Evolutionary conservation across 1,140 invertebrate species (phyloP).

Genomic region (Copidosoma floridanum): DNA sequence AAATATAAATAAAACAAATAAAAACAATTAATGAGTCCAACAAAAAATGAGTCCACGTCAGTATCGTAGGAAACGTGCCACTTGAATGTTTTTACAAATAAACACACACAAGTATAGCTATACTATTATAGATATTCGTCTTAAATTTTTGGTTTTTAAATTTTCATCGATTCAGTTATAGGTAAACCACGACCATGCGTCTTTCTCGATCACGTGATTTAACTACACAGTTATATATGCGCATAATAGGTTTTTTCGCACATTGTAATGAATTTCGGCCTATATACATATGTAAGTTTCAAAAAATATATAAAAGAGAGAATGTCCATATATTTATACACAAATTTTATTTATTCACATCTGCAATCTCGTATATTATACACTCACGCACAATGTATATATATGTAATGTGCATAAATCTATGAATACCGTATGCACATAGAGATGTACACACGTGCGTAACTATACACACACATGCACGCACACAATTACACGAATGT

Average conservation of each 20-base stretch:
- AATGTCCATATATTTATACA: conserved; percentile 48
- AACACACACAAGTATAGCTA: background rate
- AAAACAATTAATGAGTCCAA: too few relatives aligned
- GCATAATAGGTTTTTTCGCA: conserved; percentile 34
- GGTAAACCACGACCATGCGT: too few relatives aligned
- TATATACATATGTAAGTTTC: conserved; percentile 54
- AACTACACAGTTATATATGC: conserved; percentile 37
- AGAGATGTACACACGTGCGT: too few relatives aligned
- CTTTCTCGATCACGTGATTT: conserved; percentile 6
- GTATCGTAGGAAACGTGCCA: conserved; percentile 1
- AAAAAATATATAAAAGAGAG: conserved; percentile 59
- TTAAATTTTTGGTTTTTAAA: conserved; percentile 10
- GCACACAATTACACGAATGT: conserved; percentile 39
- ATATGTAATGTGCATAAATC: conserved; percentile 13
- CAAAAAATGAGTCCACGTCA: too few relatives aligned
- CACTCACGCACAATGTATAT: background rate
- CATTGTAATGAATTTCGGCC: conserved; percentile 41
- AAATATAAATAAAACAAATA: too few relatives aligned
- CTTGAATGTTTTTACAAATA: conserved; percentile 21
- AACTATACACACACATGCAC: too few relatives aligned
- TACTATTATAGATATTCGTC: background rate
- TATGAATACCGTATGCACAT: conserved; percentile 39
- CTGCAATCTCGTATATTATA: conserved; percentile 24
- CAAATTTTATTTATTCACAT: conserved; percentile 31
- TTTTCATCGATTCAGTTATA: too few relatives aligned